Percentiles rank a stretch among this genome's conserved stretches.
phyloP scores from a whole-genome alignment of 2,888 invertebrate species.

The Drosophila sordidapex region DNA sequence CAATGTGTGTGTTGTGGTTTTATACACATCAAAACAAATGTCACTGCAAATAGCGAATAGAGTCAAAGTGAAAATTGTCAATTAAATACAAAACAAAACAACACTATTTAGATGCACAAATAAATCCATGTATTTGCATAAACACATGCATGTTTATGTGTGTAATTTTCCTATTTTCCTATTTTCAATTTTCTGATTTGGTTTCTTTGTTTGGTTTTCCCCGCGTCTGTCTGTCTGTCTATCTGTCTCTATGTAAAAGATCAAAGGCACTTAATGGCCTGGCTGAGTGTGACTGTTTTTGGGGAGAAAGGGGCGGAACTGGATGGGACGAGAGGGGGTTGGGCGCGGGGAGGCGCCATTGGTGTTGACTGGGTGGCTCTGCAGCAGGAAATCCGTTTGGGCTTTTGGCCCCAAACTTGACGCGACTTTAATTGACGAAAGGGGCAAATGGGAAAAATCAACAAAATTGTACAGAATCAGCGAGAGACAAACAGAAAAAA shows the following conservation, averaged over 20 bases:
- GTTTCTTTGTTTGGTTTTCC: slow-evolving; percentile 11
- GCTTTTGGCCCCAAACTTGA: slow-evolving; percentile 58
- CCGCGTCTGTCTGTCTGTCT: slow-evolving; percentile 1
- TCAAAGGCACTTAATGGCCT: slow-evolving; percentile 77
- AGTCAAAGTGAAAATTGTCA: slow-evolving; percentile 75
- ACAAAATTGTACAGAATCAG: slow-evolving; percentile 62
- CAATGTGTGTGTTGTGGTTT: slow-evolving; percentile 17
- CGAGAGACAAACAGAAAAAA: slow-evolving; percentile 42
- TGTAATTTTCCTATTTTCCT: slow-evolving; percentile 30
- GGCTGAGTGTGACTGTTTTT: slow-evolving; percentile 49
- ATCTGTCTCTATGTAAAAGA: slow-evolving; percentile 62
- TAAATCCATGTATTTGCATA: background rate
- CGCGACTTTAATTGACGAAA: slow-evolving; percentile 70
- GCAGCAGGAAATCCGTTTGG: slow-evolving; percentile 60
- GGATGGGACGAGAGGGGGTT: background rate
- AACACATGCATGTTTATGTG: background rate
- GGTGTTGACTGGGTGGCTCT: slow-evolving; percentile 37
- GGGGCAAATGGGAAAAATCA: slow-evolving; percentile 65
- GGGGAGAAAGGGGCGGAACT: background rate
- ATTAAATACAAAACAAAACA: slow-evolving; percentile 58
- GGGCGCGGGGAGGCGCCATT: slow-evolving; percentile 34
- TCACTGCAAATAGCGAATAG: slow-evolving; percentile 68
- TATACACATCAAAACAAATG: slow-evolving; percentile 75
- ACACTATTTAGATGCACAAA: background rate
- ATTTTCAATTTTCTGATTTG: slow-evolving; percentile 64